Evolutionary conservation across 2,113 vertebrate genomes (phyloP), one percentile per base, ranked within the genome.

Genomic region (Cyphomyrus discorhynchus): DNA sequence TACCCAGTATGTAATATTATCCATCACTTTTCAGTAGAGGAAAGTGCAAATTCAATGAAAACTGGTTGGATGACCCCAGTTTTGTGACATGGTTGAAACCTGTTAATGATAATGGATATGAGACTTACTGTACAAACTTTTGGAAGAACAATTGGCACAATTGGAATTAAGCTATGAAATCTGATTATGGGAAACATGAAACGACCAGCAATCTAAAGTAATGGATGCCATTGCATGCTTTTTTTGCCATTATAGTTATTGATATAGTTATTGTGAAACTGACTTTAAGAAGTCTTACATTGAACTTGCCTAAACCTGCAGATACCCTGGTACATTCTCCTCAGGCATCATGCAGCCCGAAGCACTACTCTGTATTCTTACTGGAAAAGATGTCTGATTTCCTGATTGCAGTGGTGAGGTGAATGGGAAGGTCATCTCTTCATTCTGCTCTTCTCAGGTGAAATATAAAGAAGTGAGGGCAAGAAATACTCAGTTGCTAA

Each of bases 381-480:
- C 13, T 77, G 70, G 35, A 77, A 39, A 77, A 15, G n/a, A 35
- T 77, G 70, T 80, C 10, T 35, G 27, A 11, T 42, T 42, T 42
- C 74, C 74, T 19, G 39, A 24, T 1, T 46, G 45, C 0, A 0
- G 9, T 8, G 17, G 17, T 84, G 11, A 45, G 9, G 82, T 53
- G 49, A 47, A 58, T 46, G 42, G 31, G 8, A 35, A 31, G 7
- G 45, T 49, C n/a, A 89, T 70, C 15, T 50, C 2, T 80, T 84
- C 89, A 9, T 45, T 52, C 31, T 45, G 0, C 52, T 74, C 8
- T 92, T 82, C 86, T 17, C 91, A 96, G 96, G 92, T 62, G 11
- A 94, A 96, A 92, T 96, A 96, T 92, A 96, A 94, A 92, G 96
- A 96, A 89, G 96, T 96, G 80, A 96, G 96, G 89, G 94, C 95